phyloP scores from a whole-genome alignment of 2,888 invertebrate genomes.

The Apotomis betuletana region DNA sequence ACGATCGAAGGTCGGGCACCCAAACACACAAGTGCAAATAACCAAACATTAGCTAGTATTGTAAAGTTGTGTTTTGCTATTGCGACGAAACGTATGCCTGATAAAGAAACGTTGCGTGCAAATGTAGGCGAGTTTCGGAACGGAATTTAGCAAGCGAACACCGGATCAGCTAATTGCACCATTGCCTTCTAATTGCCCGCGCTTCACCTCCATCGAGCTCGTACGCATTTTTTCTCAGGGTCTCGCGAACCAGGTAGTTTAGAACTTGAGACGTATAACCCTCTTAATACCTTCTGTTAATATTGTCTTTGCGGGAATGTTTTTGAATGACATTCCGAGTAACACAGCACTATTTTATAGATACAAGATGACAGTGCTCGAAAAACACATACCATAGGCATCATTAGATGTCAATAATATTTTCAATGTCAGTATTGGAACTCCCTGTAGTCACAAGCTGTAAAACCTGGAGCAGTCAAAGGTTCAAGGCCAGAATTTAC shows the following conservation, averaged over 20 bases:
- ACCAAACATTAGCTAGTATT: not conserved
- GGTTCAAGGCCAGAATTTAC: too few species aligned
- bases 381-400: too few species aligned
- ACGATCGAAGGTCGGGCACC: too few species aligned
- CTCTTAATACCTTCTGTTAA: not conserved
- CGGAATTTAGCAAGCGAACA: conserved; percentile 51
- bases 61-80: conserved; percentile 1
- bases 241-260: conserved; percentile 51
- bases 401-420: too few species aligned
- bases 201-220: conserved; percentile 57
- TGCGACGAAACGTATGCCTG: not conserved
- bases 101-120: conserved; percentile 42
- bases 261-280: not conserved
- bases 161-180: conserved; percentile 61
- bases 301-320: conserved; percentile 52
- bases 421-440: too few species aligned
- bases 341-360: not conserved
- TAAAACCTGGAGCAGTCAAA: too few species aligned
- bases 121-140: conserved; percentile 49
- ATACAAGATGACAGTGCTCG: not conserved
- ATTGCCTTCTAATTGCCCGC: conserved; percentile 61
- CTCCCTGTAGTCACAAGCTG: too few species aligned
- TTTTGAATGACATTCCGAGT: conserved; percentile 47
- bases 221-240: conserved; percentile 57
- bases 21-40: too few species aligned